Base-by-base conservation (phyloP, 2,797 vertebrate genomes). In the Pyrocephalus nanus region DNA sequence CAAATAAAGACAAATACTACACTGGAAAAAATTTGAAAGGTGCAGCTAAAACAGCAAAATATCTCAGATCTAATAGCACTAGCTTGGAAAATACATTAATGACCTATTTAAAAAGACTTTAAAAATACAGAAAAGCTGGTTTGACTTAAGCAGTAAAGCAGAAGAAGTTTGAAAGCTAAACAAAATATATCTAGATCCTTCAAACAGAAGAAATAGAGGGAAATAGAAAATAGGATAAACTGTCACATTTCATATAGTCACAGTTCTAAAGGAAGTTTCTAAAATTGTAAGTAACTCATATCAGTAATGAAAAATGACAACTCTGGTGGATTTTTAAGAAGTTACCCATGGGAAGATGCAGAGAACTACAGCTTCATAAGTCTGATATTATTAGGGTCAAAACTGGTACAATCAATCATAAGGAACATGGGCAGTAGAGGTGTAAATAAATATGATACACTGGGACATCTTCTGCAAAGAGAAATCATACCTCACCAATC, bases 221-320 rank as follows among this genome's bases (percentile, higher is more conserved):
- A 92, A 91, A 88, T 6, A 51, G 29, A 82, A 92, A 79, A 88
- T 6, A 17, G 9, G 8, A 51, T 86, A 78, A 92, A 48, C 17
- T 71, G 47, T 58, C 58, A 75, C 4, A 1, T 88, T 96, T 92
- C 82, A 86, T 84, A 48, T n/a, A 90, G 55, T 45, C 40, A 38
- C 15, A 60, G 40, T 17, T 86, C 77, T 92, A 88, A 93, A 72
- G 62, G 53, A 93, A 93, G 73, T 73, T 93, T 86, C 62, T 86
- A 58, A 81, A 92, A 92, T 55, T 58, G 78, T 16, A 82, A 34
- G 61, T 73, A 86, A 81, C 38, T 86, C 38, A 1, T 84, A 90
- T 55, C 43, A 78, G 36, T 64, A 88, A 88, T 66, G 50, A 84
- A 94, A 95, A 94, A 86, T 88, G 26, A 55, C 55, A 78, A 19